Evolutionary conservation across 2,888 invertebrate species (phyloP), one percentile per base, ranked within the genome.

Genomic region (Malthinus flaveolus): DNA sequence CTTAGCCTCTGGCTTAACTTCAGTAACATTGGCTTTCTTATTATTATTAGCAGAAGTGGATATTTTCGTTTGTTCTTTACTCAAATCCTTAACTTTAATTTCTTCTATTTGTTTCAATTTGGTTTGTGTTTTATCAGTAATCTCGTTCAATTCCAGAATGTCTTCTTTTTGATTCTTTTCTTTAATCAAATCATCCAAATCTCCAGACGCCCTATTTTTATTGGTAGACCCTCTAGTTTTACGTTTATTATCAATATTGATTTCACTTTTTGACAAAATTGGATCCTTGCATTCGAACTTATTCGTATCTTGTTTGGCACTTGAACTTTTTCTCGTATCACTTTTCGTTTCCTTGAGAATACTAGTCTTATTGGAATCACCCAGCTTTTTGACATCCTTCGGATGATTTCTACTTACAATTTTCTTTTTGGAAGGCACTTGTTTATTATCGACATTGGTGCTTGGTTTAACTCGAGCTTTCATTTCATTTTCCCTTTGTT

Each of bases 401-500:
- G 10, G 11, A 34, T 49, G 36, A 6, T 44, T 42, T 52, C 59
- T 42, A 11, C 32, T 55, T 42, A 34, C 23, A 10, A 10, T 55
- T 12, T 63, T 63, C 47, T 56, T 60, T n/a, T 51, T 51, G 12
- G 63, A 65, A 42, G 68, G 57, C 33, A 70, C 67, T 32, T 76
- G 74, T 50, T 72, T 74, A 56, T 75, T 75, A 23, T 49, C 11
- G 11, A 11, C n/a, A 8, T 23, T 49, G 32, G 33, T 46, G 58
- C 63, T 67, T 4, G 64, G 68, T 55, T 75, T 77, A 1, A 77
- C 78, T 71, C 80, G 81, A 1, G 81, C 78, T 73, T 84, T 85
- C 9, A 84, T 72, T 71, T 85, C 85, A 62, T 77, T 82, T 67
- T 86, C 86, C 66, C 83, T 78, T 73, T 84, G 84, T 67, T 84